Evolutionary conservation across 2,888 invertebrate species (phyloP), one percentile per base, ranked within the genome.

Genomic region (Leucania comma): DNA sequence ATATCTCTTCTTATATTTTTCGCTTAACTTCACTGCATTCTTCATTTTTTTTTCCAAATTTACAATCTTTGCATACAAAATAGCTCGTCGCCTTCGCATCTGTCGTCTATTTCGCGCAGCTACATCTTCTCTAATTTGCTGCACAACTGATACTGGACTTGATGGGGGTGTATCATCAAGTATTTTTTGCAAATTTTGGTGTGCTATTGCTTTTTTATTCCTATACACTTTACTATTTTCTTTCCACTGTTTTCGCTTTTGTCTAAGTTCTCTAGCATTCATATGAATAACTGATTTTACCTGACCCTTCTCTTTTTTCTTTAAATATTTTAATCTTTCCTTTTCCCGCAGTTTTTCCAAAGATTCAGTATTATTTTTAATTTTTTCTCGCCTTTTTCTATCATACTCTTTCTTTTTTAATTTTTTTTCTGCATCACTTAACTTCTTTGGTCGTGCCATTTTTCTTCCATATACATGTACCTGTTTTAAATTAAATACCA

Each of bases 201-300:
- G 74, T 67, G 64, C 76, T 72, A 54, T 71, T 66, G 70, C 66
- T 75, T 72, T 77, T 26, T 78, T 74, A 65, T 57, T 67, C 67
- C 80, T 80, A 66, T 75, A 75, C 38, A 60, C 58, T 75, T 80
- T 50, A 70, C 81, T 80, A 75, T 78, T 76, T 81, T 74, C 63
- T 74, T 78, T 75, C 72, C 71, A 78, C 65, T 75, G 72, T 76
- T 78, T 78, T 75, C 75, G 69, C 71, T 75, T 78, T 78, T 50
- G 70, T 72, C 74, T 73, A 64, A 64, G 62, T 72, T 76, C 74
- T 76, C 76, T 76, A 68, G 72, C 68, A 75, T 68, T 78, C 74
- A 78, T 78, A 60, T 48, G 6, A 68, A 60, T 60, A 58, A 73
- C 64, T 65, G 73, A 20, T 78, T 80, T 73, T 53, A 81, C 75